A percentile compares a stretch with the other conserved stretches of the same genome.
Conservation (phyloP, 2,797 vertebrate species). For the Tachyglossus aculeatus region DNA sequence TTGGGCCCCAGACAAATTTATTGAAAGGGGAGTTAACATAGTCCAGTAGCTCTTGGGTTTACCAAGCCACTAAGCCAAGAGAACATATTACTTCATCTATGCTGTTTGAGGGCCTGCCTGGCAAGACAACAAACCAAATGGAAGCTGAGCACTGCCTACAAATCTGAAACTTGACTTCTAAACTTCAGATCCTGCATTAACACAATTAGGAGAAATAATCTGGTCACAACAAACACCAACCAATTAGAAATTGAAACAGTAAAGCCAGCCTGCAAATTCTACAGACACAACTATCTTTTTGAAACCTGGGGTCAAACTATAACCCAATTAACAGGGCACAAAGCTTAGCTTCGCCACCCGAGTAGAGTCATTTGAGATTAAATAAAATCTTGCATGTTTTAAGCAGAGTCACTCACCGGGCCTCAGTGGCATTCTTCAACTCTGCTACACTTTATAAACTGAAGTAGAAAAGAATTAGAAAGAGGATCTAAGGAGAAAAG, state of each 20-base stretch:
- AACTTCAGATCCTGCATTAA: too few species aligned
- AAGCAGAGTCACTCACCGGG: too few species aligned
- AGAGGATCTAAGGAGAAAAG: too few species aligned
- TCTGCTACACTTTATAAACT: neutral
- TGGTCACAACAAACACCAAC: too few species aligned
- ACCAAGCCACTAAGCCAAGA: neutral
- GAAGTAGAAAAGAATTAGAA: too few species aligned
- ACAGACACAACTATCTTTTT: too few species aligned
- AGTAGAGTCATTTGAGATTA: too few species aligned
- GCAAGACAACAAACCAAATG: neutral
- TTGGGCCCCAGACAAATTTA: too few species aligned
- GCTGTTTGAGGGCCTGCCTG: slow-evolving; percentile 20
- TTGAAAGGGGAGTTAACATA: neutral
- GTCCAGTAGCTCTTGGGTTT: neutral
- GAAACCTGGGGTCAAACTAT: neutral
- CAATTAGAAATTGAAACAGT: too few species aligned
- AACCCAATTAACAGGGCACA: neutral
- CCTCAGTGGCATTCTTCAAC: neutral
- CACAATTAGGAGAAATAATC: too few species aligned
- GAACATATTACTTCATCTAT: slow-evolving; percentile 6
- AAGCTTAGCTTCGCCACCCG: neutral
- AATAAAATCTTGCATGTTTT: too few species aligned
- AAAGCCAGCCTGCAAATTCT: too few species aligned
- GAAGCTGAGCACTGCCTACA: slow-evolving; percentile 22
- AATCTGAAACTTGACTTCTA: neutral